A percentile compares a stretch with the other conserved stretches of the same genome.
These are phyloP conservation scores for Leptopilina myrica DNA, from an alignment of 2,888 invertebrate species.

Conservation along the genomic window DNA sequence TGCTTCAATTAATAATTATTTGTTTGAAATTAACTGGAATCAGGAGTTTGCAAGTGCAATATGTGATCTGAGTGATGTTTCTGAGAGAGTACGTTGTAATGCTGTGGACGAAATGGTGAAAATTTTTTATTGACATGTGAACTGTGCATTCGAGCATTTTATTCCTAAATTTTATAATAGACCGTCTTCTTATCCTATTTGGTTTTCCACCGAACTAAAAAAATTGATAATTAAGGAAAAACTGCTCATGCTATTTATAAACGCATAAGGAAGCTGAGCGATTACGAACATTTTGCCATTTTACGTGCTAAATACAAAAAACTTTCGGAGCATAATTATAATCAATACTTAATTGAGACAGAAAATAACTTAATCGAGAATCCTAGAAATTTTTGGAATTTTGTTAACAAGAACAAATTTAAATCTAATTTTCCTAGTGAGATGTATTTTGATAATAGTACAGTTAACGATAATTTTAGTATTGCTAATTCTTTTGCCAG, in stretches of 20 bases:
- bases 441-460: not conserved
- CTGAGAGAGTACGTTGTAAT: no score
- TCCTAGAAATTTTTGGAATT: slow-evolving; percentile 6
- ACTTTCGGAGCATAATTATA: slow-evolving; percentile 8
- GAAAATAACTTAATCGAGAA: not conserved
- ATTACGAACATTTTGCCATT: no score
- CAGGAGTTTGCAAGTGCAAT: no score
- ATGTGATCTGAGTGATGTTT: no score
- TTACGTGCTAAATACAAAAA: not conserved
- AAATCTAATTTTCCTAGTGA: not conserved
- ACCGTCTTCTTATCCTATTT: slow-evolving; percentile 11
- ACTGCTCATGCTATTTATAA: no score
- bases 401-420: slow-evolving; percentile 7
- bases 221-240: no score
- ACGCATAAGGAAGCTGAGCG: no score
- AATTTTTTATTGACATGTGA: not conserved
- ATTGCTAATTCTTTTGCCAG: no score
- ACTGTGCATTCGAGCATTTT: not conserved
- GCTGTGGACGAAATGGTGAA: not conserved
- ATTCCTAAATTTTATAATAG: not conserved
- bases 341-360: slow-evolving; percentile 6
- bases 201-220: slow-evolving; percentile 20
- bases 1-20: no score
- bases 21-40: no score
- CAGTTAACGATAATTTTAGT: no score